These are phyloP conservation scores for Lanistes nyassanus DNA, from an alignment of 1,140 invertebrate genomes.

Conservation along the genomic window DNA sequence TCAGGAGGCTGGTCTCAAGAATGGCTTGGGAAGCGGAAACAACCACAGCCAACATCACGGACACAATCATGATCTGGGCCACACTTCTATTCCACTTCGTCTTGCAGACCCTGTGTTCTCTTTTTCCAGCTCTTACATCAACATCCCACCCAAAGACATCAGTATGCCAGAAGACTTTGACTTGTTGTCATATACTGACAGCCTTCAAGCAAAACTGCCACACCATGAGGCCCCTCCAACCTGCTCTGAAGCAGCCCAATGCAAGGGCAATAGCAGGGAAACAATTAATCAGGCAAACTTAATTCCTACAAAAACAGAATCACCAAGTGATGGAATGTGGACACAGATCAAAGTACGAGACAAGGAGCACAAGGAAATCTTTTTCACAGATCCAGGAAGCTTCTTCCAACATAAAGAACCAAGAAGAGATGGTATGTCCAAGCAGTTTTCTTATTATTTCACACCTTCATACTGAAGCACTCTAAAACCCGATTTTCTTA, in stretches of 20 bases:
- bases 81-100: background rate
- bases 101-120: background rate
- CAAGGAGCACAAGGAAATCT: background rate
- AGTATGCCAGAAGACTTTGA: background rate
- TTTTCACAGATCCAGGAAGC: background rate
- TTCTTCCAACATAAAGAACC: background rate
- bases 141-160: background rate
- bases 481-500: too few species aligned
- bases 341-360: background rate
- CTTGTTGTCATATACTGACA: background rate
- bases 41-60: background rate
- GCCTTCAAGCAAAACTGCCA: background rate
- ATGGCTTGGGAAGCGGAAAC: too few species aligned
- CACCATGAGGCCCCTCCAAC: background rate
- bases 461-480: too few species aligned
- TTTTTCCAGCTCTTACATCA: background rate
- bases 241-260: background rate
- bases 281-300: background rate
- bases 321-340: background rate
- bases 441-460: background rate
- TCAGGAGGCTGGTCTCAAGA: too few species aligned
- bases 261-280: background rate
- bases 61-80: background rate
- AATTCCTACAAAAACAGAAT: background rate
- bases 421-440: conserved; percentile 24